Base-by-base conservation (phyloP, 2,888 invertebrate genomes). In the Leptopilina syphax region DNA sequence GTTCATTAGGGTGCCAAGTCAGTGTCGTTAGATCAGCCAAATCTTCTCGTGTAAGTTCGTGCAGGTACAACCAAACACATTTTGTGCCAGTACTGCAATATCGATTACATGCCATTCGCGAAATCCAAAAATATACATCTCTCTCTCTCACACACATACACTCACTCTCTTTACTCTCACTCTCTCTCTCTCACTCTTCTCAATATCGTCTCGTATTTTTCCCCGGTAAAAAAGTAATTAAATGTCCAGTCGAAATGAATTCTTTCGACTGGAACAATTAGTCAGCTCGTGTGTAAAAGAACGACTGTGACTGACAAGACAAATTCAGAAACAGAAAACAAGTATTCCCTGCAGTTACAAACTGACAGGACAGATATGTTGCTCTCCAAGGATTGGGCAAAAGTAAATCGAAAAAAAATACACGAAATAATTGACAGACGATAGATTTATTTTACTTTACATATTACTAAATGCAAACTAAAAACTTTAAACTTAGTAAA, bases 221-320 rank as follows among this genome's bases (percentile, higher is more conserved):
- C 54, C 70, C 70, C 70, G 47, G 13, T 57, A 87, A 85, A 83
- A 83, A 84, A 81, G 84, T 87, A 88, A 88, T 88, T 88, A 88
- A 88, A 85, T 83, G 86, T 82, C 85, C 84, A 68, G 79, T 77
- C 78, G 85, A 80, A 86, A 88, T 85, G 87, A 87, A 87, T 88
- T 87, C 86, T 85, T 87, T 83, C 85, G 83, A 82, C 82, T 81
- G 85, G 86, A 87, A 86, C 85, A 85, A 87, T 88, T 87, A 88
- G 86, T 86, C 82, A 79, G 73, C 80, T 76, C 79, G 81, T 13
- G 80, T 63, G 44, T 50, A 79, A 70, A 78, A 77, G 73, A 63
- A 47, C 73, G 44, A 65, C 47, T 67, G 18, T 44, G 78, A 80
- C 54, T 54, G 50, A 81, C 70, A 79, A 77, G 60, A 73, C 50